Conservation (phyloP, 2,888 invertebrate species). For the Platerodrilus igneus region DNA sequence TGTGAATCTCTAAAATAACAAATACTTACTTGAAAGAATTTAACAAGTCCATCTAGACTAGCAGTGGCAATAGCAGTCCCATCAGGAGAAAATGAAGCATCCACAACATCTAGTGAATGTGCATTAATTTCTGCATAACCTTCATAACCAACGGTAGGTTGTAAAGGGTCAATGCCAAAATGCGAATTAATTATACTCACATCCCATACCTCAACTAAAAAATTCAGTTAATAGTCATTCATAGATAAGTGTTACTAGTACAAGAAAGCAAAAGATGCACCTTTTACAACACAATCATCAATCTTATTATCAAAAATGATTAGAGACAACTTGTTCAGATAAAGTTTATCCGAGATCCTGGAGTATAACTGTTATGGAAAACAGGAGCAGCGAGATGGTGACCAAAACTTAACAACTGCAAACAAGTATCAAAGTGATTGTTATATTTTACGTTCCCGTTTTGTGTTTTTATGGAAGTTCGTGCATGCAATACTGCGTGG, state of each 20-base stretch:
- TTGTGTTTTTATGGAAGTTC: too few species aligned
- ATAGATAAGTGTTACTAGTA: constrained; percentile 6
- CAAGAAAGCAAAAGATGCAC: too few species aligned
- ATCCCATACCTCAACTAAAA: constrained; percentile 55
- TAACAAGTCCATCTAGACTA: constrained; percentile 80
- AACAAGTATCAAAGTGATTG: too few species aligned
- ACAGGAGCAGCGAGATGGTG: too few species aligned
- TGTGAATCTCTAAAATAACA: too few species aligned
- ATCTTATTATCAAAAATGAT: constrained; percentile 1
- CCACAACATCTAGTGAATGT: constrained; percentile 64
- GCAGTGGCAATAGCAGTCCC: constrained; percentile 92
- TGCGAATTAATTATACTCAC: constrained; percentile 47
- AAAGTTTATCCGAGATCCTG: neutral
- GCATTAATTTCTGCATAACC: constrained; percentile 57
- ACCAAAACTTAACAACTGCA: too few species aligned
- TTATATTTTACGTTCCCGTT: too few species aligned
- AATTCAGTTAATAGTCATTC: neutral
- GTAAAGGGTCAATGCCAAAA: constrained; percentile 46
- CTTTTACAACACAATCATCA: neutral
- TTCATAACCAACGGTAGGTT: constrained; percentile 44
- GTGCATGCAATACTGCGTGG: too few species aligned
- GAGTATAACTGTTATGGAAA: too few species aligned
- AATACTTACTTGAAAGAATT: constrained; percentile 85
- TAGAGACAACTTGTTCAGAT: too few species aligned
- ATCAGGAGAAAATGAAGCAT: constrained; percentile 90